These are phyloP conservation scores for human DNA, from an alignment of 2,113 vertebrate species.

Conservation along the genomic window GRCh38 chr2:193549501-193550000, in stretches of 20 bases:
- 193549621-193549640: not conserved
- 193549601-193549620: not conserved
- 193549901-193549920: not conserved
- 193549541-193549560: not conserved
- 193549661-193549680: not conserved
- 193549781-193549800: slow-evolving; percentile 19
- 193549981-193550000: not conserved
- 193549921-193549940: not conserved
- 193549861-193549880: not conserved
- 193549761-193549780: not conserved
- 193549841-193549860: not conserved
- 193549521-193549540: not conserved
- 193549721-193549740: not conserved
- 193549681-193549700: not conserved
- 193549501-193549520: not conserved
- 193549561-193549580: not conserved
- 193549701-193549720: not conserved
- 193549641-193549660: not conserved
- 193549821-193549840: not conserved
- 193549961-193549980: not conserved
- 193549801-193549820: not conserved
- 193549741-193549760: not conserved
- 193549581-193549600: not conserved
- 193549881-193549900: not conserved
- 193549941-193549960: not conserved